Evolutionary conservation across 2,888 invertebrate species (phyloP).

Genomic region (Agriopis marginaria): DNA sequence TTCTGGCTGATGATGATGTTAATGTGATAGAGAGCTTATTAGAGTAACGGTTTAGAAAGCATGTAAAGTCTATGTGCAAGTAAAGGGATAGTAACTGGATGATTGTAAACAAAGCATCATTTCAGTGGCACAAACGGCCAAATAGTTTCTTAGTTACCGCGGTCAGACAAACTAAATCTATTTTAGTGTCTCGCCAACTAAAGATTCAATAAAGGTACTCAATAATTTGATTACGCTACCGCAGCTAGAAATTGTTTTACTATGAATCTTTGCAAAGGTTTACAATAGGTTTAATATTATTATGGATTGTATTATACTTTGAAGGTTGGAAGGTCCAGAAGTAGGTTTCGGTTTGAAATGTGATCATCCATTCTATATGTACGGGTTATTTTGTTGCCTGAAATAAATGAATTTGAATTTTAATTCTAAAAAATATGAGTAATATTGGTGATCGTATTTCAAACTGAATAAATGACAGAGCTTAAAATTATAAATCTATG

Average conservation of each 20-base stretch:
- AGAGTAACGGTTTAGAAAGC: no score
- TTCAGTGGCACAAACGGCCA: neutral
- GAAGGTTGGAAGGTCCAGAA: neutral
- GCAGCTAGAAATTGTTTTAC: constrained; percentile 9
- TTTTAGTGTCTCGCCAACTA: constrained; percentile 9
- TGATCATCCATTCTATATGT: no score
- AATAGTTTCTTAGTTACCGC: constrained; percentile 1
- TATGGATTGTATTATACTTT: neutral
- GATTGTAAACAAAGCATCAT: constrained; percentile 4
- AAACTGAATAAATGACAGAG: no score
- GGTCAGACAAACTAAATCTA: constrained; percentile 15
- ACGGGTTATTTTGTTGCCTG: no score
- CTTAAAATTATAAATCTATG: no score
- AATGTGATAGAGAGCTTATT: no score
- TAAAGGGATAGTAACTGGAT: neutral
- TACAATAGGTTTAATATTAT: constrained; percentile 16
- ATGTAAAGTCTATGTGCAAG: no score
- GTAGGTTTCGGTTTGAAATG: neutral
- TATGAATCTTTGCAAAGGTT: constrained; percentile 2
- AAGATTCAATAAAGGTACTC: constrained; percentile 15
- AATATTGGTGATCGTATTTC: no score
- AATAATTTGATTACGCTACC: constrained; percentile 19
- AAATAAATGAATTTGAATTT: no score
- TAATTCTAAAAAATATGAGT: no score
- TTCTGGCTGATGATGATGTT: no score